Percentiles rank a stretch among this genome's conserved stretches.
Evolutionary conservation across 1,140 invertebrate species (phyloP).

Genomic region (Hormaphis cornu): DNA sequence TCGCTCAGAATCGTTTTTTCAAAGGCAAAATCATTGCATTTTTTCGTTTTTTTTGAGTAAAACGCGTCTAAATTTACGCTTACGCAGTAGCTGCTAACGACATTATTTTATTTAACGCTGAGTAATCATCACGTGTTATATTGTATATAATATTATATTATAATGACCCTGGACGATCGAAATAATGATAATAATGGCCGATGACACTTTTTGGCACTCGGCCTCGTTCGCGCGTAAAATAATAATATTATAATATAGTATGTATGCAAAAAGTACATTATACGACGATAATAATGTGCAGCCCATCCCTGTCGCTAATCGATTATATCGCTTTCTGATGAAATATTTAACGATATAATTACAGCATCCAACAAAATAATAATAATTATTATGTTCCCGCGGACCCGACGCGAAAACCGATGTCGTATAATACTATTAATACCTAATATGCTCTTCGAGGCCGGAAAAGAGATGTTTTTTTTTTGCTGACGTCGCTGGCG

Average conservation of each 20-base stretch:
- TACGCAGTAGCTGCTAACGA: too few relatives aligned
- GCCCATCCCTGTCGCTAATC: neutral
- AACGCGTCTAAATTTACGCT: too few relatives aligned
- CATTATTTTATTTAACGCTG: too few relatives aligned
- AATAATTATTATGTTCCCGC: neutral
- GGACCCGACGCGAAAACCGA: neutral
- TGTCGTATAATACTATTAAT: neutral
- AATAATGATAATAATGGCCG: neutral
- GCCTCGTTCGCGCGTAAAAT: neutral
- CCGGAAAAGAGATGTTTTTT: neutral
- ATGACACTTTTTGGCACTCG: neutral
- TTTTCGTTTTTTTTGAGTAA: too few relatives aligned
- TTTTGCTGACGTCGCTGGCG: too few relatives aligned
- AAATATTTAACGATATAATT: slow-evolving; percentile 1
- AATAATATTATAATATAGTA: too few relatives aligned
- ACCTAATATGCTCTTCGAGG: neutral
- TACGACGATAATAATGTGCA: too few relatives aligned
- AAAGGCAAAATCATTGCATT: too few relatives aligned
- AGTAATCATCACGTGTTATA: too few relatives aligned
- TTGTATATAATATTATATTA: neutral
- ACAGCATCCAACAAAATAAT: neutral
- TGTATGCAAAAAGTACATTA: too few relatives aligned
- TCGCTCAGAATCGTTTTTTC: too few relatives aligned
- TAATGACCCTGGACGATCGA: neutral
- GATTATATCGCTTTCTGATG: neutral